These are phyloP conservation scores for Trachelus troglodyta DNA, from an alignment of 2,888 invertebrate species.

Conservation along the genomic window DNA sequence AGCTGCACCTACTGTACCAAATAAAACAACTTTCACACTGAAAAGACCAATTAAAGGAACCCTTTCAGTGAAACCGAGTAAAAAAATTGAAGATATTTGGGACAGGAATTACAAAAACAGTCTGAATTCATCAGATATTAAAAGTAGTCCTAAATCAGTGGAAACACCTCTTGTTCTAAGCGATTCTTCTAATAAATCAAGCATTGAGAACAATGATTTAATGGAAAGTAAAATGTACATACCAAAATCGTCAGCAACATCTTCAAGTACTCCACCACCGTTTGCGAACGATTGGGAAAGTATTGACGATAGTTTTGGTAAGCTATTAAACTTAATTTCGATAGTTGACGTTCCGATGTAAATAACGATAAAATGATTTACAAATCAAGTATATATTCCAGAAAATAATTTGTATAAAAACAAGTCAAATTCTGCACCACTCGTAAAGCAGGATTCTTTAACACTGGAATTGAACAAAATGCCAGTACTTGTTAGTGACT, in stretches of 20 bases:
- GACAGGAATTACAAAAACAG: constrained; percentile 37
- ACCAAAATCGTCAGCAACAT: background rate
- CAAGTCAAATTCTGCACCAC: background rate
- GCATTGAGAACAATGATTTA: background rate
- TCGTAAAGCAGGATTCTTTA: background rate
- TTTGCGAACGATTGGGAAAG: constrained; percentile 19
- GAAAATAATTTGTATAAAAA: background rate
- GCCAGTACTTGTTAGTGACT: background rate
- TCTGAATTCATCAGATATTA: background rate
- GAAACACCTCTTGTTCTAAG: background rate
- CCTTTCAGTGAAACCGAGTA: constrained; percentile 40
- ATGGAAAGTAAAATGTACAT: background rate
- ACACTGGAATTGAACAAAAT: background rate
- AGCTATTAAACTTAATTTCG: background rate
- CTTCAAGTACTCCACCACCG: constrained; percentile 8
- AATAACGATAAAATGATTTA: background rate
- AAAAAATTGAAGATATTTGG: constrained; percentile 48
- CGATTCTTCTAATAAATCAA: background rate
- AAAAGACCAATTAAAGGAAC: constrained; percentile 56
- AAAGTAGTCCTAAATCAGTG: background rate
- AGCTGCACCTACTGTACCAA: constrained; percentile 22
- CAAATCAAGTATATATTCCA: background rate
- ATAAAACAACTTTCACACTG: constrained; percentile 50
- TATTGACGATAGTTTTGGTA: constrained; percentile 32
- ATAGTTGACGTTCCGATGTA: background rate